Percentiles rank a stretch among this genome's conserved stretches.
These are phyloP conservation scores for Leptinotarsa tumamoca DNA, from an alignment of 2,888 invertebrate species.

Conservation along the genomic window DNA sequence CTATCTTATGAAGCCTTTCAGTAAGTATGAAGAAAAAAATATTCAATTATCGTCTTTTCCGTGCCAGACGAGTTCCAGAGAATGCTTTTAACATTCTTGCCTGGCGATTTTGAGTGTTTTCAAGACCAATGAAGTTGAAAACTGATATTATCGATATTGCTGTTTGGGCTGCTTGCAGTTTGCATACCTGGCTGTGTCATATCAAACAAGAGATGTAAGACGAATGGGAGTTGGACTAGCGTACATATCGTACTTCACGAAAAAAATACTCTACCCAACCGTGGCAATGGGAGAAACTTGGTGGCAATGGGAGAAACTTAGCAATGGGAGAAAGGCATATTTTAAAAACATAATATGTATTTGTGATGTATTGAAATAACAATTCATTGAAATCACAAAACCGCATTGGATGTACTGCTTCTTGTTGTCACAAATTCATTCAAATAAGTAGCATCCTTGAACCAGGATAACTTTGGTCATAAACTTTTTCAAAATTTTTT, in stretches of 20 bases:
- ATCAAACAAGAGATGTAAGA: slow-evolving; percentile 33
- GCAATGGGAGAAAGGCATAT: neutral
- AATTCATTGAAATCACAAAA: neutral
- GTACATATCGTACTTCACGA: neutral
- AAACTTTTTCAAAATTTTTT: slow-evolving; percentile 36
- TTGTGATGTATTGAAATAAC: neutral
- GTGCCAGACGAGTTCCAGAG: slow-evolving; percentile 14
- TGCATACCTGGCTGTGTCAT: slow-evolving; percentile 31
- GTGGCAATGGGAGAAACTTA: slow-evolving; percentile 25
- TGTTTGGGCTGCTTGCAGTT: slow-evolving; percentile 30
- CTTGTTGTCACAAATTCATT: slow-evolving; percentile 6
- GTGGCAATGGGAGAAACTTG: slow-evolving; percentile 30
- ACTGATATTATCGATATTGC: slow-evolving; percentile 22
- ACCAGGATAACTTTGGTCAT: slow-evolving; percentile 36
- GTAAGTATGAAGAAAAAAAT: slow-evolving; percentile 4
- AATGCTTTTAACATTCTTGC: slow-evolving; percentile 23
- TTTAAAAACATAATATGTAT: neutral
- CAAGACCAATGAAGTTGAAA: slow-evolving; percentile 23
- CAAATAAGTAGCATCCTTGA: slow-evolving; percentile 16
- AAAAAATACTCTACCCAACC: slow-evolving; percentile 26
- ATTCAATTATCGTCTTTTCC: slow-evolving; percentile 27
- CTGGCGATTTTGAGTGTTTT: slow-evolving; percentile 20
- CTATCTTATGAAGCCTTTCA: slow-evolving; percentile 29
- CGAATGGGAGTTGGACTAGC: slow-evolving; percentile 21
- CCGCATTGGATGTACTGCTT: slow-evolving; percentile 16